Evolutionary conservation across 2,797 vertebrate genomes (phyloP), one percentile per base, ranked within the genome.

Genomic region (Microctenopoma steveboyesi): DNA sequence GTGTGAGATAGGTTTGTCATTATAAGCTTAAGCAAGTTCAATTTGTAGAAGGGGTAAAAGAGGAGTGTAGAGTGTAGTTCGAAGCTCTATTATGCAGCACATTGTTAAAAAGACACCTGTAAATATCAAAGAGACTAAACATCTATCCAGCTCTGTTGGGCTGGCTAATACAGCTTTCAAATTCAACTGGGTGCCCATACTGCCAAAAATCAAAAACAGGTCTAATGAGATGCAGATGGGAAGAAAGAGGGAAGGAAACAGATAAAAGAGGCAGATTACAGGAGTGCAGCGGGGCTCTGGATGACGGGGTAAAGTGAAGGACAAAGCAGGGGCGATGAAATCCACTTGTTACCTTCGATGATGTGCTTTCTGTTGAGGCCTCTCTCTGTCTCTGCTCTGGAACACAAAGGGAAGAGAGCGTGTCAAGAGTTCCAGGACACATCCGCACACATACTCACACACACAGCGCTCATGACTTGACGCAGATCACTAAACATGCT

Each of bases 311-410:
- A 87, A 82, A 13, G 57, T 68, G 84, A 85, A 83, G 88, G 88
- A 76, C 78, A 81, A 78, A 74, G 72, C 40, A 47, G 67, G 72
- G 40, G 74, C 76, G 79, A 69, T 22, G 64, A 72, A 72, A 81
- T 64, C 14, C 62, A 74, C 79, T 69, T 57, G 71, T 16, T 92
- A 99, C 97, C 98, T 97, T 99, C 97, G 28, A 99, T 98, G 64
- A 99, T 99, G 86, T 99, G 98, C 77, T 99, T 99, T 80, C 98
- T 95, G 46, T 97, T 99, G 42, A 99, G 93, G 30, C 98, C 98
- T 89, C 96, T 91, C 84, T 99, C 98, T 0, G 98, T 99, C 90
- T 99, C 97, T 33, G 98, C 97, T 83, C 98, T 99, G 91, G 57
- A 90, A 87, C 76, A 79, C 42, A 51, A 79, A n/a, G 42, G 42